Percentiles rank a stretch among this genome's conserved stretches.
phyloP scores from a whole-genome alignment of 2,797 vertebrate species.

The Acrossocheilus fasciatus region DNA sequence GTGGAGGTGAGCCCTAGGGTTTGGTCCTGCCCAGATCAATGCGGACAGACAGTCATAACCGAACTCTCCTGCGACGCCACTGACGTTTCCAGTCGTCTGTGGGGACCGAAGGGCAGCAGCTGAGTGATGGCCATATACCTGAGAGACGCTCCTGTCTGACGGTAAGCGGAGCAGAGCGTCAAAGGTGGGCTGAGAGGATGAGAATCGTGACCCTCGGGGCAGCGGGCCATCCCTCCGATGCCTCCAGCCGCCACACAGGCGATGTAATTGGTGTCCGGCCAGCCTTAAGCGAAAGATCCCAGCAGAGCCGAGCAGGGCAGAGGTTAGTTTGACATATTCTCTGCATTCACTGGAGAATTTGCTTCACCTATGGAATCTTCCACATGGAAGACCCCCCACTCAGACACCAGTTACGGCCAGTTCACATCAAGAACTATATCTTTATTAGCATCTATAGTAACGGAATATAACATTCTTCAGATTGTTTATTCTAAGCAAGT shows the following conservation, averaged over 20 bases:
- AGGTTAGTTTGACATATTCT: constrained; percentile 28
- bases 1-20: constrained; percentile 17
- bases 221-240: not conserved
- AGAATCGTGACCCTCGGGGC: constrained; percentile 37
- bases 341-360: not conserved
- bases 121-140: constrained; percentile 46
- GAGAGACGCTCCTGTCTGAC: constrained; percentile 4
- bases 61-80: not conserved
- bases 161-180: constrained; percentile 43
- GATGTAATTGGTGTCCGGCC: constrained; percentile 29
- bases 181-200: constrained; percentile 39
- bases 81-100: constrained; percentile 1
- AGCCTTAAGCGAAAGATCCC: constrained; percentile 8
- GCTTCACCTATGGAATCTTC: constrained; percentile 12
- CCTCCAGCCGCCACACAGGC: not conserved
- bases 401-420: not conserved
- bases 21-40: constrained; percentile 19
- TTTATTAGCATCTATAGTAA: not conserved
- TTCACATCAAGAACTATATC: not conserved
- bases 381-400: constrained; percentile 26
- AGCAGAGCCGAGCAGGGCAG: constrained; percentile 7
- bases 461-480: not conserved
- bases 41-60: constrained; percentile 14
- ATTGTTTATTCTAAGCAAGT: not conserved
- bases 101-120: not conserved